Evolutionary conservation across 1,140 invertebrate species (phyloP).

Genomic region (Carcinoscorpius rotundicauda): DNA sequence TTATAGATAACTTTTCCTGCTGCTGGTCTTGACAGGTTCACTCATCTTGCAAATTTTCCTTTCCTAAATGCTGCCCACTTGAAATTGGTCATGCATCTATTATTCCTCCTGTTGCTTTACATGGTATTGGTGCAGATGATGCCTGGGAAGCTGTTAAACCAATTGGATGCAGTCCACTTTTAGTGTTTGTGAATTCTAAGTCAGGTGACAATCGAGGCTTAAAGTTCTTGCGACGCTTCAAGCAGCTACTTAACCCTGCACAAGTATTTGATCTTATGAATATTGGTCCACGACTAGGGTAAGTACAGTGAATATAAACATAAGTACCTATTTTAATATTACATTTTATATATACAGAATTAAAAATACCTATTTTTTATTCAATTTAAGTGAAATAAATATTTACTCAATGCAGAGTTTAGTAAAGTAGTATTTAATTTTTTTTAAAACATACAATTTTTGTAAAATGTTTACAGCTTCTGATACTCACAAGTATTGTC

Average conservation of each 20-base stretch:
- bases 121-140: conserved; percentile 73
- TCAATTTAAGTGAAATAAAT: too few species aligned
- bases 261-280: conserved; percentile 94
- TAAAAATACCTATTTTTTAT: too few species aligned
- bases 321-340: too few species aligned
- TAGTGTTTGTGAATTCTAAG: conserved; percentile 95
- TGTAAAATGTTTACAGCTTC: too few species aligned
- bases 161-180: conserved; percentile 65
- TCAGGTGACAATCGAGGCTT: conserved; percentile 92
- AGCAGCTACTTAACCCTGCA: conserved; percentile 89
- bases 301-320: conserved; percentile 23
- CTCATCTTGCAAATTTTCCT: conserved; percentile 61
- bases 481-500: too few species aligned
- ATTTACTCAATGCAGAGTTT: too few species aligned
- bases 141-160: conserved; percentile 77
- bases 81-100: conserved; percentile 73
- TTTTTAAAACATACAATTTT: too few species aligned
- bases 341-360: too few species aligned
- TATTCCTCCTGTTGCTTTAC: conserved; percentile 80
- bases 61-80: conserved; percentile 57
- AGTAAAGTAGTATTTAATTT: too few species aligned
- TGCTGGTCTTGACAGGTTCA: conserved; percentile 47
- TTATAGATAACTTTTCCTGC: too few species aligned
- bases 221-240: conserved; percentile 90
- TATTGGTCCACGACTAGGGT: conserved; percentile 72